Evolutionary conservation across 2,797 vertebrate genomes (phyloP), one percentile per base, ranked within the genome.

Genomic region (Sandelia bainsii): DNA sequence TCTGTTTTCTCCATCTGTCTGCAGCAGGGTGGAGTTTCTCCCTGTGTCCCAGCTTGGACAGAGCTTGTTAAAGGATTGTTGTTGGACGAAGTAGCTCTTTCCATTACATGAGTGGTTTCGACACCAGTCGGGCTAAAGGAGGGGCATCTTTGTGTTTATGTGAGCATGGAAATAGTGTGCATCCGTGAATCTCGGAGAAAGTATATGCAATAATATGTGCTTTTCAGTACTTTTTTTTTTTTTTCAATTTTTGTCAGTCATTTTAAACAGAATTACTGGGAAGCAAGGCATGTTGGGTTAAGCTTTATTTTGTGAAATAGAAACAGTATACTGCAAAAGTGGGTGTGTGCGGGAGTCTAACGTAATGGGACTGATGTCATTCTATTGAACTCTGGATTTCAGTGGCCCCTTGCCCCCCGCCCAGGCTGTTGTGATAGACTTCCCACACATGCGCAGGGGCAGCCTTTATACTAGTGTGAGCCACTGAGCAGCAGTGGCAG

Each of bases 1-100:
- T 86, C 87, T 90, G 85, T 81, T 87, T 84, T 86, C 79, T 90
- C 79, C 81, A 82, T 90, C 79, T 84, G 81, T 59, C 66, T 82
- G 83, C 75, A 61, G 79, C 71, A 89, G 89, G 78, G 87, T 89
- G 88, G 83, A 79, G 87, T 67, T 87, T 82, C 73, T 45, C 60
- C 63, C 77, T 39, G 62, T 51, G 71, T 78, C 50, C 53, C 25
- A 65, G 73, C 77, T 77, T 61, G 57, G 72, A 79, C 75, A 74
- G 78, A 34, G 77, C 73, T 86, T n/a, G 63, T 87, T 86, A 91
- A 89, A 89, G 65, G 69, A 64, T 77, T 51, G 72, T 77, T 79
- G 68, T 69, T 90, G 83, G 89, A 86, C 72, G 1, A 69, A 66
- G 67, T 66, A 72, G 61, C 80, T 87, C 69, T 91, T 93, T 93